Evolutionary conservation across 2,888 invertebrate genomes (phyloP), one percentile per base, ranked within the genome.

Genomic region (Neria commutata): DNA sequence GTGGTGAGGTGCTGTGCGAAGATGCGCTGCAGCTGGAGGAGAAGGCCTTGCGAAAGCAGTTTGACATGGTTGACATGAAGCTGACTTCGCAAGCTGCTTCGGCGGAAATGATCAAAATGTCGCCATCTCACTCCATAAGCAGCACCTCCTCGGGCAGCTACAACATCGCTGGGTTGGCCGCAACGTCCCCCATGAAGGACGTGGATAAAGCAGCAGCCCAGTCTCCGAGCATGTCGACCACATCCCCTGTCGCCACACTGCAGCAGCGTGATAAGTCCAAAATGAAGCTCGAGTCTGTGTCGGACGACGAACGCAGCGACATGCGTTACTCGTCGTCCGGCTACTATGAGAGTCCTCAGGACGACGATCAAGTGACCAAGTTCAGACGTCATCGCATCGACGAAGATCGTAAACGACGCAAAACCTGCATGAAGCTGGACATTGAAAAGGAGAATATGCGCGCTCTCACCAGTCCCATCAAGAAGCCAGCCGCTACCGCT

Each of bases 401-500:
- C 59, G 91, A 91, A 64, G 91, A 91, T 56, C 87, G 89, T 67
- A 85, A 88, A 63, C 84, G 88, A 60, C 87, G 88, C 73, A 89
- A 89, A 81, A 89, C 89, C 75, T 88, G 88, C 21, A 91, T 92
- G 81, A 90, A 89, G 47, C 83, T 92, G 64, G 92, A 93, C 73
- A 92, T 81, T 83, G 88, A 56, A 84, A 86, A 78, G 81, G 86
- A 64, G 83, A 86, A 74, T 83, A 85, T 77, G 85, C 86, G 78
- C 2, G 81, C 82, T 11, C 74, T 87, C 1, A 84, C 85, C 1
- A 85, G 81, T 53, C 81, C 81, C 14, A 75, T 80, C 4, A 80
- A 79, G 58, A 79, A 78, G 47, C 69, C 50, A 1, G 26, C 3
- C 11, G 33, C 29, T 33, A 14, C 29, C 3, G 29, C 21, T 42